Conservation (phyloP, 2,113 vertebrate genomes). For the Equus quagga region DNA sequence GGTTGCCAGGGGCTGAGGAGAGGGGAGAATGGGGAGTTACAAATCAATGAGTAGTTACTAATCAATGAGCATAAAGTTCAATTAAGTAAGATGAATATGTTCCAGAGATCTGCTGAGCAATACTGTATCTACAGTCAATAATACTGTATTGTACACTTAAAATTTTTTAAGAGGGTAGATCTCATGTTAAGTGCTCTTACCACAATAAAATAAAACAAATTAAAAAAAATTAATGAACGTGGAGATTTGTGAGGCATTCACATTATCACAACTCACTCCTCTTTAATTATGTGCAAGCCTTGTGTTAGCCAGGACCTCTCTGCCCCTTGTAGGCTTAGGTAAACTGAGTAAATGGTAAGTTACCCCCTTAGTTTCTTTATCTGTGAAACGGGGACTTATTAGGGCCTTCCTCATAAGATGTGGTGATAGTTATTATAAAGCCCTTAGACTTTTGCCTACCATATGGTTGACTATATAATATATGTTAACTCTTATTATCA, state of each 20-base stretch:
- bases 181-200: neutral
- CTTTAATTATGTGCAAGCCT: neutral
- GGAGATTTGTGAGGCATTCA: neutral
- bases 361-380: neutral
- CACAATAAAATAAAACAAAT: neutral
- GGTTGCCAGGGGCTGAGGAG: neutral
- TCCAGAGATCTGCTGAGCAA: neutral
- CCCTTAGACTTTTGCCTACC: neutral
- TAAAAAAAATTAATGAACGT: neutral
- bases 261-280: neutral
- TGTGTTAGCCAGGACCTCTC: neutral
- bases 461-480: neutral
- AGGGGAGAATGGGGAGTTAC: no score
- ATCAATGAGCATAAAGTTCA: neutral
- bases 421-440: neutral
- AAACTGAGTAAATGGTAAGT: neutral
- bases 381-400: neutral
- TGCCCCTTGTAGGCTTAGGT: neutral
- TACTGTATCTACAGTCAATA: neutral
- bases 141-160: neutral
- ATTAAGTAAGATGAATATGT: neutral
- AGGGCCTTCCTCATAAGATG: neutral
- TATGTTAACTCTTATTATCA: neutral
- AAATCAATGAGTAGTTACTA: neutral
- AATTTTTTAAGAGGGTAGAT: neutral